phyloP scores from a whole-genome alignment of 2,888 invertebrate species.

The Papilio elwesi region DNA sequence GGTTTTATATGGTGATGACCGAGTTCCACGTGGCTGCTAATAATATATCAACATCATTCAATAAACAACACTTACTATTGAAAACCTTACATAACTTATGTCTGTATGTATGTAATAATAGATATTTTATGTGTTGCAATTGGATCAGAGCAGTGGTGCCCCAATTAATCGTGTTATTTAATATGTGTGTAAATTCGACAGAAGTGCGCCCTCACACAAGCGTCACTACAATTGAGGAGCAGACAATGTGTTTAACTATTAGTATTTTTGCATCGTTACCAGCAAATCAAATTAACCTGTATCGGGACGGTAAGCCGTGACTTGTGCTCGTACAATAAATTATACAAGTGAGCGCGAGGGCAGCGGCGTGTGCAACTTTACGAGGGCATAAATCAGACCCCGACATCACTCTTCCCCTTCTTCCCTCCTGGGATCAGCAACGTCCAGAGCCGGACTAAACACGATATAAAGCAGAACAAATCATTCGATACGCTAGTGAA shows the following conservation, averaged over 20 bases:
- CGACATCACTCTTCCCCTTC: slow-evolving; percentile 61
- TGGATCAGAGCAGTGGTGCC: too few relatives aligned
- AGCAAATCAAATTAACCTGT: slow-evolving; percentile 65
- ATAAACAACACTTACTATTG: too few relatives aligned
- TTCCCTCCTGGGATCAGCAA: slow-evolving; percentile 51
- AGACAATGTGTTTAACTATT: not conserved
- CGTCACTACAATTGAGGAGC: too few relatives aligned
- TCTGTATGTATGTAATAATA: too few relatives aligned
- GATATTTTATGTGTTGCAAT: too few relatives aligned
- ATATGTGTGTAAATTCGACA: too few relatives aligned
- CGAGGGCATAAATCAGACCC: slow-evolving; percentile 75
- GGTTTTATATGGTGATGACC: too few relatives aligned
- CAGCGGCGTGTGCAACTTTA: slow-evolving; percentile 77
- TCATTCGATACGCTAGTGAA: slow-evolving; percentile 2
- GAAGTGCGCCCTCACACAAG: too few relatives aligned
- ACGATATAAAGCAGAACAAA: slow-evolving; percentile 27
- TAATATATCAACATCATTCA: too few relatives aligned
- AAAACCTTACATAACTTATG: too few relatives aligned
- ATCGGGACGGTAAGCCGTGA: slow-evolving; percentile 72
- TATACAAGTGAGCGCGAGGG: slow-evolving; percentile 80
- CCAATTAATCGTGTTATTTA: too few relatives aligned
- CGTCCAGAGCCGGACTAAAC: slow-evolving; percentile 21
- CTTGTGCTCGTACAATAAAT: slow-evolving; percentile 69
- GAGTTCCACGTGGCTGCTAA: too few relatives aligned
- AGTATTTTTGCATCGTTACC: slow-evolving; percentile 42